Evolutionary conservation across 2,888 invertebrate species (phyloP), one percentile per base, ranked within the genome.

Genomic region (Gastrophysa polygoni): DNA sequence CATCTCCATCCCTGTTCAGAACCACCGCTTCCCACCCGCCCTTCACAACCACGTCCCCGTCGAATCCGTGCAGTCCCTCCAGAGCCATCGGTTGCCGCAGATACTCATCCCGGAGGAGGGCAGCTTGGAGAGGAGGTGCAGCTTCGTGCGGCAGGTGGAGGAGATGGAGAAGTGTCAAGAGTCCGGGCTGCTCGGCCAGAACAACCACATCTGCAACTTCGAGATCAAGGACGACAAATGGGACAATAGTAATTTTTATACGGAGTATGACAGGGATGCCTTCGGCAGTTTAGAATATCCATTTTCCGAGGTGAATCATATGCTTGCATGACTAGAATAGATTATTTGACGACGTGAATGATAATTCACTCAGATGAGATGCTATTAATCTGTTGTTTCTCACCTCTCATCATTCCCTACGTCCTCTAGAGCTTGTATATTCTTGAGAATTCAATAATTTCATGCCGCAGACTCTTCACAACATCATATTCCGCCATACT

Each of bases 31-130:
- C 82, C 83, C 80, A 64, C 81, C 80, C 14, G 73, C 78, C 6
- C 78, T 78, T 51, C 72, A 76, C 38, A 73, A 74, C 52, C 69
- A 71, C 38, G 49, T 66, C 38, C 73, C 74, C 58, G 70, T 76
- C 34, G 75, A 75, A 28, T 73, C 80, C 78, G 74, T 85, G 81
- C 74, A 83, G 77, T 70, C 72, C 8, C 61, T 75, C n/a, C n/a
- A n/a, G n/a, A n/a, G n/a, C n/a, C n/a, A n/a, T n/a, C n/a, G n/a
- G 4, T 79, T 86, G 81, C 76, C 86, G 80, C 79, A 86, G 82
- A 78, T 86, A 81, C 73, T 85, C 82, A 78, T 84, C 82, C 76
- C 85, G 79, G 81, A 76, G 38, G 80, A 78, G 20, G 77, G 76
- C 11, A 76, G 78, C 58, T 64, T 81, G 70, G 81, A 82, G 68